Conservation (phyloP, 2,797 vertebrate genomes). For the Ambastaia sidthimunki region DNA sequence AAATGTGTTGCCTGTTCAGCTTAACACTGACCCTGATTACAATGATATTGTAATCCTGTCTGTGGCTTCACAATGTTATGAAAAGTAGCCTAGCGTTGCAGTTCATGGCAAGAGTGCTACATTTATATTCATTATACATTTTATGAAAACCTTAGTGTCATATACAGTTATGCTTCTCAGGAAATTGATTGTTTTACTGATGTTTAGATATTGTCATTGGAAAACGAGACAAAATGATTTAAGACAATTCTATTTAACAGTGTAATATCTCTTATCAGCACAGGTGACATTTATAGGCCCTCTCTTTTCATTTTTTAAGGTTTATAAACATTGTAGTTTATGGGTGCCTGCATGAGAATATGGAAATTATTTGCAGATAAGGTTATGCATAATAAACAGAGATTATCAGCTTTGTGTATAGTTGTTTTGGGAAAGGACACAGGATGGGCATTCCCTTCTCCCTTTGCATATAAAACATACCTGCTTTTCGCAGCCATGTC, state of each 20-base stretch:
- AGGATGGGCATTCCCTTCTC: not conserved
- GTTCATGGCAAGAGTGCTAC: not conserved
- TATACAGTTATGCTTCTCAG: too few relatives aligned
- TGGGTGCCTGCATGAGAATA: not conserved
- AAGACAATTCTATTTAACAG: not conserved
- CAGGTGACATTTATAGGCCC: not conserved
- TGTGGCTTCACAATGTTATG: not conserved
- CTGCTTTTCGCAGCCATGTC: not conserved
- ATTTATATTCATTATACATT: not conserved
- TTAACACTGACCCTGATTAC: not conserved
- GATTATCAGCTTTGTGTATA: not conserved
- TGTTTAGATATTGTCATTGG: not conserved
- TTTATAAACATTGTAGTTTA: not conserved
- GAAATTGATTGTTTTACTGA: not conserved
- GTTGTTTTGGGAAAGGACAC: not conserved
- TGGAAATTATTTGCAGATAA: not conserved
- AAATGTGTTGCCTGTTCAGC: too few relatives aligned
- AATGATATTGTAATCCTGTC: not conserved
- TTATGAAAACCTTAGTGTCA: not conserved
- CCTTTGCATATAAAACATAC: not conserved
- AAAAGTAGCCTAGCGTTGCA: not conserved
- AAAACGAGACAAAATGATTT: not conserved
- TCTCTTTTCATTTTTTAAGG: not conserved
- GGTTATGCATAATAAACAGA: not conserved
- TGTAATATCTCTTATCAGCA: not conserved